phyloP scores from a whole-genome alignment of 1,140 invertebrate species.

The Tyrophagus putrescentiae region DNA sequence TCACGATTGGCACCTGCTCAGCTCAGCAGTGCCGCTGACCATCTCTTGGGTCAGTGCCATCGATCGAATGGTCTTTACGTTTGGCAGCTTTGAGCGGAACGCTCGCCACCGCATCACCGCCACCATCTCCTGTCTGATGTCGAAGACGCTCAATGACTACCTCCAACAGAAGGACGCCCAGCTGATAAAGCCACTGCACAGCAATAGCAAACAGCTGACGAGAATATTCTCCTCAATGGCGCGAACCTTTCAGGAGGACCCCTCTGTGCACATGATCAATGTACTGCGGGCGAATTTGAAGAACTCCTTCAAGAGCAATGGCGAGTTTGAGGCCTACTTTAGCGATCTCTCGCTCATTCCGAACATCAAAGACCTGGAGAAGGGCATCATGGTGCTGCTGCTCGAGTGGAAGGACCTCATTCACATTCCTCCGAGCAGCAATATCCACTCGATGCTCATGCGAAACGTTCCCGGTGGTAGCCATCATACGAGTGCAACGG shows the following conservation, averaged over 20 bases:
- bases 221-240: constrained; percentile 63
- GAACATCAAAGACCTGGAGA: constrained; percentile 64
- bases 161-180: constrained; percentile 46
- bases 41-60: constrained; percentile 94
- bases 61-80: constrained; percentile 65
- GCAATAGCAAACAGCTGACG: constrained; percentile 64
- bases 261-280: constrained; percentile 78
- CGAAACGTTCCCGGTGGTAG: no score
- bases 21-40: constrained; percentile 85
- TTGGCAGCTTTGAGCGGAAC: constrained; percentile 57
- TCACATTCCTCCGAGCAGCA: constrained; percentile 58
- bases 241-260: constrained; percentile 83
- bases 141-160: constrained; percentile 50
- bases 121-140: constrained; percentile 83
- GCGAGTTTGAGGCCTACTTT: constrained; percentile 66
- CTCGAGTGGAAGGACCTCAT: constrained; percentile 92
- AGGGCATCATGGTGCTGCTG: constrained; percentile 78
- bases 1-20: constrained; percentile 87
- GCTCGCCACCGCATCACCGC: constrained; percentile 49
- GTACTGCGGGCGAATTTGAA: constrained; percentile 67
- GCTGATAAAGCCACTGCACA: constrained; percentile 46
- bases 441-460: not conserved
- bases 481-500: not conserved
- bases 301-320: constrained; percentile 48
- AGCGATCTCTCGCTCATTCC: constrained; percentile 57